Conservation (phyloP, 2,797 vertebrate genomes). For the Molothrus ater region DNA sequence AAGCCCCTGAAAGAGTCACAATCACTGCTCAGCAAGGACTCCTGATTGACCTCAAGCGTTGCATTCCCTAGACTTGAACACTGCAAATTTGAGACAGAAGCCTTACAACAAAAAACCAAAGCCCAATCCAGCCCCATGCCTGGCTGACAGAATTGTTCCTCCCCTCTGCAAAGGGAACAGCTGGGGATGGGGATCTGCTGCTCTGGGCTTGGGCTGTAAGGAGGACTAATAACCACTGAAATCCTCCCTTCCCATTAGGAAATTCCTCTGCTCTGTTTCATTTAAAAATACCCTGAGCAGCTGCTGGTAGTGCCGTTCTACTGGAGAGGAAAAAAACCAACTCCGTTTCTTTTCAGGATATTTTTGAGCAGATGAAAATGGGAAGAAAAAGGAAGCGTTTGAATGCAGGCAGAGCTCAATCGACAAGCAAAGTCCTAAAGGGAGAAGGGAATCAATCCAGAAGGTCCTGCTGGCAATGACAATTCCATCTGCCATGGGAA, state of each 20-base stretch:
- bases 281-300: neutral
- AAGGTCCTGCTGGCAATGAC: neutral
- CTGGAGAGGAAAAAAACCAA: accelerated
- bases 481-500: neutral
- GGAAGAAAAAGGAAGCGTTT: neutral
- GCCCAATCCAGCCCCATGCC: accelerated
- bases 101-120: neutral
- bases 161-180: neutral
- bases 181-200: too few species aligned
- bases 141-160: neutral
- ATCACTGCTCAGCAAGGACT: neutral
- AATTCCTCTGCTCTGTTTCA: neutral
- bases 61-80: neutral
- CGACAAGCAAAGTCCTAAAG: neutral
- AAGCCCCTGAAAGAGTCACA: neutral
- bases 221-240: neutral
- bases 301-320: neutral
- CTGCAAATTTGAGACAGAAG: neutral
- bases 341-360: neutral
- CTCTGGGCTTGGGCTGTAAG: neutral
- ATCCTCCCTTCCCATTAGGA: neutral
- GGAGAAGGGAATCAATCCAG: neutral
- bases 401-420: neutral
- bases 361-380: neutral
- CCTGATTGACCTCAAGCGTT: neutral